These are phyloP conservation scores for Drosophila bifasciata DNA, from an alignment of 1,140 invertebrate genomes.

Conservation along the genomic window DNA sequence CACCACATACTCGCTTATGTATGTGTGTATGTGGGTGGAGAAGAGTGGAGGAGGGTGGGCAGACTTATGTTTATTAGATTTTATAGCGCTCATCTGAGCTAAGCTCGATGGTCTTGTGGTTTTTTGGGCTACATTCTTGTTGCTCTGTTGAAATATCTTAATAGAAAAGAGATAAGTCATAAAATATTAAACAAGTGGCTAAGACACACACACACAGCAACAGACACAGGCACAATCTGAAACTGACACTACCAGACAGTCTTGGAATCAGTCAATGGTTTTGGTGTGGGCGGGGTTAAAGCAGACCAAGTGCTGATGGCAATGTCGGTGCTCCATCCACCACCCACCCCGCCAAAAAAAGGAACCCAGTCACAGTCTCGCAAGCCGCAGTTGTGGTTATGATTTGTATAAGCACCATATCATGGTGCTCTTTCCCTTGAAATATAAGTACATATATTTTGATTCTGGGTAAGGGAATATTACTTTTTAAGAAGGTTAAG, in stretches of 20 bases:
- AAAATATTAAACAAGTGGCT: constrained; percentile 74
- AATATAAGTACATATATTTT: neutral
- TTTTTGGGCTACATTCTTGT: constrained; percentile 39
- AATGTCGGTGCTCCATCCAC: constrained; percentile 30
- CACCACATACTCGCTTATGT: constrained; percentile 9
- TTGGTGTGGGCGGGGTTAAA: neutral
- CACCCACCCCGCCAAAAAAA: constrained; percentile 27
- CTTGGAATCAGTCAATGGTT: constrained; percentile 53
- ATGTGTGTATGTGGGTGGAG: constrained; percentile 18
- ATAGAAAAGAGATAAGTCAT: constrained; percentile 82
- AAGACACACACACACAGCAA: constrained; percentile 33
- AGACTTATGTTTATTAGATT: constrained; percentile 80
- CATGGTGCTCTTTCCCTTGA: constrained; percentile 32
- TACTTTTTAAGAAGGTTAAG: neutral
- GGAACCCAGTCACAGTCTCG: constrained; percentile 18
- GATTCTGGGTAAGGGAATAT: neutral
- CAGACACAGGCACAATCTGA: constrained; percentile 5
- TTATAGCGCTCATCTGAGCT: constrained; percentile 54
- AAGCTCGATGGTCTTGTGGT: constrained; percentile 45
- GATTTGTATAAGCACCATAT: constrained; percentile 48
- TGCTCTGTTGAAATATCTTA: constrained; percentile 71
- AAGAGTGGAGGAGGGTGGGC: constrained; percentile 29
- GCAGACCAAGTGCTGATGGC: constrained; percentile 29
- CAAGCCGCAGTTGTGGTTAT: constrained; percentile 64
- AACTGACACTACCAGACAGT: constrained; percentile 1